Base-by-base conservation (phyloP, 2,888 invertebrate genomes). In the Eilema caniola region DNA sequence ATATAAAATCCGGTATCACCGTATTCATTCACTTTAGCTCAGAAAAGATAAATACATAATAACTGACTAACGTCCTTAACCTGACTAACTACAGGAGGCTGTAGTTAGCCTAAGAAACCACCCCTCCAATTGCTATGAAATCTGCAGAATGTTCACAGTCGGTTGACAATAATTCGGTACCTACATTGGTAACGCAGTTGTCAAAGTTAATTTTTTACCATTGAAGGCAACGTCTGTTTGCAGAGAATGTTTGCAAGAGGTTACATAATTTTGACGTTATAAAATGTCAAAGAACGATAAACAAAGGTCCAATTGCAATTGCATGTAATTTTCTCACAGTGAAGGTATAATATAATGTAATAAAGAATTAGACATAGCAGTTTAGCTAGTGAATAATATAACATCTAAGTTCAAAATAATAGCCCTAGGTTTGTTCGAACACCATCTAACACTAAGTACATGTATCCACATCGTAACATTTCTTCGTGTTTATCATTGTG, bases 301-400 rank as follows among this genome's bases (percentile, higher is more conserved):
- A 53, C 53, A n/a, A 53, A 53, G 53, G 8, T 47, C 47, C 23
- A 62, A 16, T 59, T 23, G 57, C 62, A 68, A 60, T 66, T 41
- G 31, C 28, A 63, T 59, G 20, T 25, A 37, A 63, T 59, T 59
- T 31, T 69, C 63, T 14, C 56, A 69, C 59, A 69, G 23, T 31
- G 20, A 47, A 59, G 7, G n/a, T 8, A 24, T 33, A 53, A 25
- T 53, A 67, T 64, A 69, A 33, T 69, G 56, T 59, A 61, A 72
- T 28, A 63, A 41, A 57, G 24, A 63, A 65, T 69, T 72, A 64
- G 66, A 25, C 41, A 62, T 11, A 16, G 62, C 24, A 20, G 62
- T 41, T 25, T 25, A 10, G 24, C 37, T 41, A 41, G 16, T 41
- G 20, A 41, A 25, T 41, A 41, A 41, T 41, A 41, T 41, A 16